These are phyloP conservation scores for Rotaria sp. DNA, from an alignment of 2,888 invertebrate genomes.

Conservation along the genomic window DNA sequence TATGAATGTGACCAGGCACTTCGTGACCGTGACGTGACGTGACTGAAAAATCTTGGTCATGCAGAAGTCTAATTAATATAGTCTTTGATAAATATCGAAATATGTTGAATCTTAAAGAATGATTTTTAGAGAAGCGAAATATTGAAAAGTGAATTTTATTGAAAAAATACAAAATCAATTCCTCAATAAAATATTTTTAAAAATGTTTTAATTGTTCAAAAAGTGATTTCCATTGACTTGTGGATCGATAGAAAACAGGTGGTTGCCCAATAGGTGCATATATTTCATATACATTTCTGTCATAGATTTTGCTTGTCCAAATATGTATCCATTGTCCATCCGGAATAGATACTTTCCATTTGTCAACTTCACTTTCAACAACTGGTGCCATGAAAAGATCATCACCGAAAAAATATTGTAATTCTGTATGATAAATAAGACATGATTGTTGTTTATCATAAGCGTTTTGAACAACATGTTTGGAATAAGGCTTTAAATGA, in stretches of 20 bases:
- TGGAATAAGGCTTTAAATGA: slow-evolving; percentile 46
- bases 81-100: too few species aligned
- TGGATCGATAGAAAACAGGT: slow-evolving; percentile 47
- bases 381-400: slow-evolving; percentile 50
- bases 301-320: slow-evolving; percentile 43
- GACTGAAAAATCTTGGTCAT: too few species aligned
- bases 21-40: too few species aligned
- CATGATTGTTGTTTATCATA: background rate
- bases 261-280: slow-evolving; percentile 47
- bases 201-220: slow-evolving; percentile 42
- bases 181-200: background rate
- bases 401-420: slow-evolving; percentile 49
- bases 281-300: slow-evolving; percentile 42
- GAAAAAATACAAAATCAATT: too few species aligned
- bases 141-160: too few species aligned
- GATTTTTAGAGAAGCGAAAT: too few species aligned
- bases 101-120: too few species aligned
- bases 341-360: slow-evolving; percentile 46
- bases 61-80: too few species aligned
- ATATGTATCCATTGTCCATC: slow-evolving; percentile 46
- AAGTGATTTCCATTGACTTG: slow-evolving; percentile 42
- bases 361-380: slow-evolving; percentile 42
- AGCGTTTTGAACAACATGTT: slow-evolving; percentile 42
- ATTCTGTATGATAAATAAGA: slow-evolving; percentile 36
- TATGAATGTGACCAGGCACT: too few species aligned